A percentile compares a stretch with the other conserved stretches of the same genome.
Evolutionary conservation across 2,113 vertebrate species (phyloP).

Genomic region (Rousettus leschenaultii): DNA sequence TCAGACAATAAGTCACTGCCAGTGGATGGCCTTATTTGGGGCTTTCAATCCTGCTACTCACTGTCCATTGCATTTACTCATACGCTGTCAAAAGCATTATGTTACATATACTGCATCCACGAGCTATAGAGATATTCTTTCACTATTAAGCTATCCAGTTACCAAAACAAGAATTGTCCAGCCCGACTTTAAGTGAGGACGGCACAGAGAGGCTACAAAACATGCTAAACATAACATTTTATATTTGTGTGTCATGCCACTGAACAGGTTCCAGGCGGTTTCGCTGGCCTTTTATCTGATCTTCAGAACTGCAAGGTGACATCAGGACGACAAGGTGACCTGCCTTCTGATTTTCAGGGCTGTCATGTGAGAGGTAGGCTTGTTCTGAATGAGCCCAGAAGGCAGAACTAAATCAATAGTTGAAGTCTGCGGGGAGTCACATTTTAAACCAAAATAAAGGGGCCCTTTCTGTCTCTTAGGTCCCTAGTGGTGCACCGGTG

Average conservation of each 20-base stretch:
- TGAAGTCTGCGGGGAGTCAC: background rate
- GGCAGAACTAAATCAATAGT: background rate
- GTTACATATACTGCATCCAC: background rate
- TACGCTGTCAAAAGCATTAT: background rate
- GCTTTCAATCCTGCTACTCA: slow-evolving; percentile 6
- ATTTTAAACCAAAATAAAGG: background rate
- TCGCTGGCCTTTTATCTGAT: background rate
- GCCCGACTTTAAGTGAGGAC: background rate
- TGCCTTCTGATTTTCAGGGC: background rate
- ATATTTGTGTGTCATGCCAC: background rate
- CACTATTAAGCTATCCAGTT: background rate
- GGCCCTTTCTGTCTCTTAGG: background rate
- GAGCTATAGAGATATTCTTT: background rate
- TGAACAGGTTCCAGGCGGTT: background rate
- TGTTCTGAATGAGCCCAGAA: background rate
- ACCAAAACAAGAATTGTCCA: background rate
- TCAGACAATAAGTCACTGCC: background rate
- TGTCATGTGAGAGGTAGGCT: background rate
- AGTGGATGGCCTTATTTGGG: background rate
- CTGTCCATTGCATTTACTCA: background rate
- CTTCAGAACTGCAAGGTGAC: background rate
- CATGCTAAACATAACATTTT: background rate
- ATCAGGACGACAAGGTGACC: too few species aligned
- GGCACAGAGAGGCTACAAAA: background rate
- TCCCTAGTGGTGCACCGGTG: background rate